Evolutionary conservation across 2,888 invertebrate genomes (phyloP).

Genomic region (Xiphydria camelus): DNA sequence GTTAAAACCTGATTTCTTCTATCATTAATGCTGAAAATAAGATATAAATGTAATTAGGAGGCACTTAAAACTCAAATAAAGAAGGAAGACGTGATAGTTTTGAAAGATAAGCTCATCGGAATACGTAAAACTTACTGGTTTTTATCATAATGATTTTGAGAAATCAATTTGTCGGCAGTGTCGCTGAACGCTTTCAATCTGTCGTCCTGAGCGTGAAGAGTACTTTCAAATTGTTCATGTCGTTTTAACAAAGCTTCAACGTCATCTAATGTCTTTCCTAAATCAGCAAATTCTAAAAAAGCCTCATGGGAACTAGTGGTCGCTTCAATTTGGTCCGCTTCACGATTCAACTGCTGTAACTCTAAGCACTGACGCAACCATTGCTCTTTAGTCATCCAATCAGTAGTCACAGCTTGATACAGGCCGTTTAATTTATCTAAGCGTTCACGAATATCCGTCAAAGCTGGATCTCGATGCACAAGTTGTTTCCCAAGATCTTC

Average conservation of each 20-base stretch:
- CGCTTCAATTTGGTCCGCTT: slow-evolving; percentile 96
- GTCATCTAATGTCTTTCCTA: slow-evolving; percentile 87
- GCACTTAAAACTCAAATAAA: background rate
- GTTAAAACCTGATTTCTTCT: slow-evolving; percentile 75
- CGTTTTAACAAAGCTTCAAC: slow-evolving; percentile 91
- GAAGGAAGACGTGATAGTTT: background rate
- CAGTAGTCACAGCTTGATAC: slow-evolving; percentile 70
- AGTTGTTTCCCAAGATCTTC: slow-evolving; percentile 78
- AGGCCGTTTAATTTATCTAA: slow-evolving; percentile 75
- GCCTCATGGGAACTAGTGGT: slow-evolving; percentile 92
- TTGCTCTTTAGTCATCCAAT: slow-evolving; percentile 83
- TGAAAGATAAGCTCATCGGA: slow-evolving; percentile 2
- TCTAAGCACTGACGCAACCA: slow-evolving; percentile 87
- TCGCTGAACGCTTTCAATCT: slow-evolving; percentile 81
- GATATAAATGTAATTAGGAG: background rate
- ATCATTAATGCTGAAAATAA: slow-evolving; percentile 67
- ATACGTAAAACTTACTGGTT: slow-evolving; percentile 66
- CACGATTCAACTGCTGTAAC: slow-evolving; percentile 89
- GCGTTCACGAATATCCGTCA: slow-evolving; percentile 76
- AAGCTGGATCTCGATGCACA: slow-evolving; percentile 72
- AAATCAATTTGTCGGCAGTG: slow-evolving; percentile 79
- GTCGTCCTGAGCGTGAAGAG: slow-evolving; percentile 91
- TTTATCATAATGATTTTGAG: slow-evolving; percentile 78
- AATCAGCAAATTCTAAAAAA: slow-evolving; percentile 84
- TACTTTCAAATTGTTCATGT: slow-evolving; percentile 92